Evolutionary conservation across 2,888 invertebrate genomes (phyloP).

Genomic region (Merodon equestris): DNA sequence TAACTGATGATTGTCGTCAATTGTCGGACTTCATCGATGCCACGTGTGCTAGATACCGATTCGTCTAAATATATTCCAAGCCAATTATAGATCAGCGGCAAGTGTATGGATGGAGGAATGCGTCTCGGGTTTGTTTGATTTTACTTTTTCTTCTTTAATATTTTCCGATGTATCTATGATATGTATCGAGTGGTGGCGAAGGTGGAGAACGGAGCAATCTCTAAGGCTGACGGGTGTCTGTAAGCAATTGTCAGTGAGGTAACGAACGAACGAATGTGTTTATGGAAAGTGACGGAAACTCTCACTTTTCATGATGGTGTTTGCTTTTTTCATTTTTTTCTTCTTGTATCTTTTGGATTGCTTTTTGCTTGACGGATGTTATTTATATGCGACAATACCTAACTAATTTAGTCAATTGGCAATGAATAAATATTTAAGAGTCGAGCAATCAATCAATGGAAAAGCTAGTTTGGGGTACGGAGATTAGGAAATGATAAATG

Average conservation of each 20-base stretch:
- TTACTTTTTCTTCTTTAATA: background rate
- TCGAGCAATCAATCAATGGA: conserved; percentile 30
- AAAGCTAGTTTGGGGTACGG: background rate
- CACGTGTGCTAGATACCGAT: conserved; percentile 37
- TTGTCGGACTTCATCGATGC: conserved; percentile 24
- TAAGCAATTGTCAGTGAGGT: conserved; percentile 34
- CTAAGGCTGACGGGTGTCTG: conserved; percentile 1
- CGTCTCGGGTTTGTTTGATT: background rate
- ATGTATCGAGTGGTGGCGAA: background rate
- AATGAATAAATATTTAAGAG: conserved; percentile 32
- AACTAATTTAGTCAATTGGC: conserved; percentile 17
- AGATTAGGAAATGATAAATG: too few relatives aligned
- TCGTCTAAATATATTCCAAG: conserved; percentile 29
- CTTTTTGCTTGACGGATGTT: conserved; percentile 3
- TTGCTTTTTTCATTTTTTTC: background rate
- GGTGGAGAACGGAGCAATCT: background rate
- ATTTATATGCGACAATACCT: background rate
- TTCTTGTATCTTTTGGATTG: background rate
- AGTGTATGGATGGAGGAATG: background rate
- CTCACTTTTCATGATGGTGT: conserved; percentile 1
- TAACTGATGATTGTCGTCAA: background rate
- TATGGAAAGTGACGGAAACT: conserved; percentile 40
- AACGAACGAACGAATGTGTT: conserved; percentile 16
- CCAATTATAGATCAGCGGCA: conserved; percentile 37
- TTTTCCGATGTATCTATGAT: background rate